Base-by-base conservation (phyloP, 1,140 invertebrate species). In the Drosophila melanogaster region DNA sequence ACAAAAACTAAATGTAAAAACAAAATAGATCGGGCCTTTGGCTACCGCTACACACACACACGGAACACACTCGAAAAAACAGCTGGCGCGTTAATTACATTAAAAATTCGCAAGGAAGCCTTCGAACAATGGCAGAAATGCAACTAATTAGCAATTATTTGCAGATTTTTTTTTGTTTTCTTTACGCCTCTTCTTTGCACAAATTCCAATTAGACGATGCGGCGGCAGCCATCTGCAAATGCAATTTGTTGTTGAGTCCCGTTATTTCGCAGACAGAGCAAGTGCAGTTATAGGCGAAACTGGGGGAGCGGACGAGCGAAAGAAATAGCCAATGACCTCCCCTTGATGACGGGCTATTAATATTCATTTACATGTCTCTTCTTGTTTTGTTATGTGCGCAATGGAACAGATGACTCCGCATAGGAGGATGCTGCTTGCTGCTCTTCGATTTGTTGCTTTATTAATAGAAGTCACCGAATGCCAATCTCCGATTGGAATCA, bases 31-130 rank as follows among this genome's bases (percentile, higher is more conserved):
- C 35, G 46, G 51, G 43, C 37, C 61, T 43, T 35, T 33, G 30
- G 49, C 37, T 15, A 33, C 19, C 19, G 19, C 19, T 22, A 22
- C 19, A 22, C 30, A 62, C 12, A 66, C 41, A 65, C 47, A 50
- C 24, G 2, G 8, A 30, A 66, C 51, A 66, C 56, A 11, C 41
- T 17, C 15, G 41, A 62, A 55, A n/a, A 70, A 80, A 78, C 78
- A 86, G 64, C 76, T 72, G 80, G 70, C 17, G 43, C 80, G 64
- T 84, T 85, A 85, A 85, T 85, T 85, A 75, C 77, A 87, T 87
- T 87, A 87, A 76, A 87, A 89, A 87, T 83, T 87, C 84, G 79
- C 77, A 79, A 75, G 81, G 67, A 77, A 77, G 72, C 78, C 79
- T 77, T 80, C 65, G 51, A 54, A 75, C 58, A 80, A 64, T 61